Percentiles rank a stretch among this genome's conserved stretches.
These are phyloP conservation scores for Caprella mutica DNA, from an alignment of 2,888 invertebrate species.

Conservation along the genomic window DNA sequence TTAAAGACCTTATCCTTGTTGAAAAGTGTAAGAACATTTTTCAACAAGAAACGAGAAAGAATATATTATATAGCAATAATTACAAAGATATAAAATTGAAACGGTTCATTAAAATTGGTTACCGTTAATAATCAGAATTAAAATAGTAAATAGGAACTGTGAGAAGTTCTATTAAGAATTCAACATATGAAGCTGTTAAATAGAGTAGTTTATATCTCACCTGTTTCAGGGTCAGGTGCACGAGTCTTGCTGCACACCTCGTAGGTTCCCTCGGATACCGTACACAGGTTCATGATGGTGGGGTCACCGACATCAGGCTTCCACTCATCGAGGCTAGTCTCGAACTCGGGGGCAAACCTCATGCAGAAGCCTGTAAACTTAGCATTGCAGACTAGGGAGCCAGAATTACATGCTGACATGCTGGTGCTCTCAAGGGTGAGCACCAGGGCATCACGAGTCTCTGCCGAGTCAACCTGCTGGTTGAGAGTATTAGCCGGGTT, in stretches of 20 bases:
- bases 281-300: constrained; percentile 77
- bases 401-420: constrained; percentile 86
- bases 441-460: constrained; percentile 80
- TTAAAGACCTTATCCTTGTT: too few species aligned
- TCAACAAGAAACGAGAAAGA: too few species aligned
- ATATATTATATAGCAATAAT: too few species aligned
- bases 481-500: constrained; percentile 50
- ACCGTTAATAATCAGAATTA: too few species aligned
- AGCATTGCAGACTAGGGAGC: constrained; percentile 87
- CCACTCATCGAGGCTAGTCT: constrained; percentile 93
- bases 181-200: too few species aligned
- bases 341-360: constrained; percentile 87
- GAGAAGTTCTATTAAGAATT: too few species aligned
- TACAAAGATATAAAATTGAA: too few species aligned
- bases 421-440: constrained; percentile 93
- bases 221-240: constrained; percentile 64
- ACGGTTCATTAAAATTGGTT: too few species aligned
- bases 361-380: constrained; percentile 73
- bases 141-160: too few species aligned
- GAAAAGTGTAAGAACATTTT: too few species aligned
- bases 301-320: constrained; percentile 68
- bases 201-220: constrained; percentile 41
- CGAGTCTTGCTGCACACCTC: constrained; percentile 91
- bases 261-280: constrained; percentile 97
- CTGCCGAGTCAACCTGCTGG: constrained; percentile 39